Conservation (phyloP, 2,888 invertebrate species). For the Crematogaster levior region DNA sequence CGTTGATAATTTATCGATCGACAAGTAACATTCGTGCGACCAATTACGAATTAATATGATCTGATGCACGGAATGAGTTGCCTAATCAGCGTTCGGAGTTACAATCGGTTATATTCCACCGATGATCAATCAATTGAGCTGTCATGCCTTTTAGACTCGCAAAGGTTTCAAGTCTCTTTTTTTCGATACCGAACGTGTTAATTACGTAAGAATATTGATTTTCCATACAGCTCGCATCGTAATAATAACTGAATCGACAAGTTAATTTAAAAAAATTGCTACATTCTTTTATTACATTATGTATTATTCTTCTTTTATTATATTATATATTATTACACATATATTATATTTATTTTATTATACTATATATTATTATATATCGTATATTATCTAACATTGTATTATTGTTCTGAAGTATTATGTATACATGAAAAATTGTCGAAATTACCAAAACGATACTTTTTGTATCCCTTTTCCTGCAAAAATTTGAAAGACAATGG, state of each 20-base stretch:
- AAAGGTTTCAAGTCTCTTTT: slow-evolving; percentile 6
- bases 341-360: too few species aligned
- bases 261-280: neutral
- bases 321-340: too few species aligned
- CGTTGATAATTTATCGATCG: slow-evolving; percentile 4
- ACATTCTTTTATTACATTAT: neutral
- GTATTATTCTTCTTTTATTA: too few species aligned
- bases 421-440: neutral
- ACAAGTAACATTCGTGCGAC: neutral
- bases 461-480: neutral
- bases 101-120: neutral
- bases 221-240: neutral
- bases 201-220: slow-evolving; percentile 19
- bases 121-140: slow-evolving; percentile 33
- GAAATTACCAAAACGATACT: neutral
- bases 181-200: slow-evolving; percentile 9
- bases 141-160: neutral
- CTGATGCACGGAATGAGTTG: slow-evolving; percentile 1
- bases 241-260: neutral
- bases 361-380: too few species aligned
- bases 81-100: slow-evolving; percentile 19
- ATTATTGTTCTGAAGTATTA: neutral
- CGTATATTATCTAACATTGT: too few species aligned
- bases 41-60: slow-evolving; percentile 5
- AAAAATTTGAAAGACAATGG: neutral